Conservation (phyloP, 2,888 invertebrate species). For the Netelia virgata region DNA sequence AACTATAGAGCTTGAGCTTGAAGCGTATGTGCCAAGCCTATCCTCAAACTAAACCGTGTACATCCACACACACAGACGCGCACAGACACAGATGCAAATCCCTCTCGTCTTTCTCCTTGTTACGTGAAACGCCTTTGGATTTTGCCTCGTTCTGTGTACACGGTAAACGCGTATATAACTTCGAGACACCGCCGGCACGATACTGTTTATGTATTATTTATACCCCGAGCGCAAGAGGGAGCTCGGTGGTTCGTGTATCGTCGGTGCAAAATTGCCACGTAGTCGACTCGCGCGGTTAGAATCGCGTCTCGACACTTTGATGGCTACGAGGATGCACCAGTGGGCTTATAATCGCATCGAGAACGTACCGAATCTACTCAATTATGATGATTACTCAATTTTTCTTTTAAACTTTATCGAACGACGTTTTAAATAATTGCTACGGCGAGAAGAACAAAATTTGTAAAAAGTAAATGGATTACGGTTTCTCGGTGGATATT, state of each 20-base stretch:
- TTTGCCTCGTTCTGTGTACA: constrained; percentile 67
- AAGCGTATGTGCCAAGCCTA: constrained; percentile 35
- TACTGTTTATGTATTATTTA: constrained; percentile 77
- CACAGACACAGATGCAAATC: background rate
- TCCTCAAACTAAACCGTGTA: constrained; percentile 5
- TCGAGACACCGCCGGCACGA: constrained; percentile 49
- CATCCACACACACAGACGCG: constrained; percentile 9
- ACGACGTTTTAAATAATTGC: no score
- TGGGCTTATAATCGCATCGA: background rate
- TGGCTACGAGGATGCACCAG: background rate
- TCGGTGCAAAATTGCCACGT: background rate
- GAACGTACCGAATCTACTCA: no score
- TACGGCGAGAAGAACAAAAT: no score
- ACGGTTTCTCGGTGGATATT: background rate
- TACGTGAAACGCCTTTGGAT: constrained; percentile 64
- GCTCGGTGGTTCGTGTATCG: constrained; percentile 20
- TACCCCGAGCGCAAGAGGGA: constrained; percentile 60
- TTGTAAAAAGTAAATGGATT: background rate
- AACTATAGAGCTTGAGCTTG: constrained; percentile 40
- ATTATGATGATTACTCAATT: no score
- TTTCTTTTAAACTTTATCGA: no score
- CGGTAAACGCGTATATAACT: constrained; percentile 54
- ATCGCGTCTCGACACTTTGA: background rate
- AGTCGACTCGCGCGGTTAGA: background rate
- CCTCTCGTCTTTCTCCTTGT: constrained; percentile 64